Conservation (phyloP, 1,140 invertebrate genomes). For the Vollenhovia emeryi region DNA sequence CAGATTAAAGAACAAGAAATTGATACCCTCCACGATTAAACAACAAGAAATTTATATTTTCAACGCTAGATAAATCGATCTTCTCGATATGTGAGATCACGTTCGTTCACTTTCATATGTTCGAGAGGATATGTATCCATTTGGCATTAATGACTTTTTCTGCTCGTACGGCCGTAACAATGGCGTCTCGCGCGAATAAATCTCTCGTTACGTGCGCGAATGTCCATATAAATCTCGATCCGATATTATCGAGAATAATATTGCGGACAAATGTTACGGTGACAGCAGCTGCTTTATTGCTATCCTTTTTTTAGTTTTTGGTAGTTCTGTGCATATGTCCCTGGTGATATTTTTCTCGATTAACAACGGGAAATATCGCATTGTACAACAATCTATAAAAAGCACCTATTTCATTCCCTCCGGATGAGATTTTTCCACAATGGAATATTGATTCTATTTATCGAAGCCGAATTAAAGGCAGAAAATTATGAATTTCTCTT, state of each 20-base stretch:
- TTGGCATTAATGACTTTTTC: constrained; percentile 12
- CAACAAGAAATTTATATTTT: constrained; percentile 6
- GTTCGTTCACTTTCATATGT: constrained; percentile 43
- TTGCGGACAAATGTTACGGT: neutral
- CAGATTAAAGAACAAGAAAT: neutral
- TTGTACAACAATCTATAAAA: neutral
- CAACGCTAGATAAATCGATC: constrained; percentile 4
- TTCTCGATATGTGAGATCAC: constrained; percentile 47
- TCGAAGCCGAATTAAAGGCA: neutral
- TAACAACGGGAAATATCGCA: neutral
- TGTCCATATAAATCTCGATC: neutral
- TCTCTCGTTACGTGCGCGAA: neutral
- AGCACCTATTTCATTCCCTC: neutral
- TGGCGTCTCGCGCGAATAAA: constrained; percentile 1
- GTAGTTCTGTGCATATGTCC: neutral
- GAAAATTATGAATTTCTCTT: neutral
- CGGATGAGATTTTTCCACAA: neutral
- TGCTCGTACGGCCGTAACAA: neutral
- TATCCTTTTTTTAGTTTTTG: neutral
- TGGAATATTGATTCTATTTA: neutral
- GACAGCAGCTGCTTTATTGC: neutral
- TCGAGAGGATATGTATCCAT: constrained; percentile 41
- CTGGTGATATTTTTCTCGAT: neutral
- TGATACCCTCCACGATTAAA: too few relatives aligned
- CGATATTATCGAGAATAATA: constrained; percentile 19